Evolutionary conservation across 2,888 invertebrate species (phyloP).

Genomic region (Caenorhabditis drosophilae): DNA sequence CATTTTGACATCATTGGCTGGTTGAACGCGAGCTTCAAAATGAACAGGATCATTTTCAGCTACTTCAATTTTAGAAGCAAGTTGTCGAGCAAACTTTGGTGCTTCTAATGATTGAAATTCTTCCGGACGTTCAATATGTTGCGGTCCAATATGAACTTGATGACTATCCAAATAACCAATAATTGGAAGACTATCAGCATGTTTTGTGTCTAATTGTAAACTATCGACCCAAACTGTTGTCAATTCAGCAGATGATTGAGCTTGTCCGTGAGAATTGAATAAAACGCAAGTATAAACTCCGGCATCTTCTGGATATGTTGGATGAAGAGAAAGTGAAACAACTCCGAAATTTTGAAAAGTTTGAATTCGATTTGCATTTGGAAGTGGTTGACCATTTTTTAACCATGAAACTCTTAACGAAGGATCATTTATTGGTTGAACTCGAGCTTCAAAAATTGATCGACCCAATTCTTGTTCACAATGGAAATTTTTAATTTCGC

Average conservation of each 20-base stretch:
- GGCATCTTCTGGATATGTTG: slow-evolving; percentile 82
- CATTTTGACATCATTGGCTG: slow-evolving; percentile 92
- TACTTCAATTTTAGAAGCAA: slow-evolving; percentile 70
- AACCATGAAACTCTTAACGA: slow-evolving; percentile 76
- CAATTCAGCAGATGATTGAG: slow-evolving; percentile 62
- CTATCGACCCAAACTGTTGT: slow-evolving; percentile 54
- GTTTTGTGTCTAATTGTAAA: slow-evolving; percentile 80
- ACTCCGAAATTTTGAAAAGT: slow-evolving; percentile 68
- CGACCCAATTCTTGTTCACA: slow-evolving; percentile 76
- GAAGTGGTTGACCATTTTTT: slow-evolving; percentile 71
- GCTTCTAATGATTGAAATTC: slow-evolving; percentile 64
- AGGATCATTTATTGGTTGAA: slow-evolving; percentile 90
- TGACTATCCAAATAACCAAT: slow-evolving; percentile 86
- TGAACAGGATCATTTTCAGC: slow-evolving; percentile 88
- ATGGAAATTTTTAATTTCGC: slow-evolving; percentile 56
- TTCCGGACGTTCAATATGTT: slow-evolving; percentile 63
- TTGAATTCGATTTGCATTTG: slow-evolving; percentile 70
- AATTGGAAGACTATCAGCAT: slow-evolving; percentile 85
- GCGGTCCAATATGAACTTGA: slow-evolving; percentile 68
- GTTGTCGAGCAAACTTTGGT: slow-evolving; percentile 61
- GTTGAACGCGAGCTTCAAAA: slow-evolving; percentile 95
- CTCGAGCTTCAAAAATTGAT: slow-evolving; percentile 89
- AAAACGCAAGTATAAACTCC: slow-evolving; percentile 86
- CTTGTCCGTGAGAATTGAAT: slow-evolving; percentile 68
- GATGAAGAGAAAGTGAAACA: slow-evolving; percentile 65